Conservation (phyloP, 1,140 invertebrate species). For the Hylaeus anthracinus region DNA sequence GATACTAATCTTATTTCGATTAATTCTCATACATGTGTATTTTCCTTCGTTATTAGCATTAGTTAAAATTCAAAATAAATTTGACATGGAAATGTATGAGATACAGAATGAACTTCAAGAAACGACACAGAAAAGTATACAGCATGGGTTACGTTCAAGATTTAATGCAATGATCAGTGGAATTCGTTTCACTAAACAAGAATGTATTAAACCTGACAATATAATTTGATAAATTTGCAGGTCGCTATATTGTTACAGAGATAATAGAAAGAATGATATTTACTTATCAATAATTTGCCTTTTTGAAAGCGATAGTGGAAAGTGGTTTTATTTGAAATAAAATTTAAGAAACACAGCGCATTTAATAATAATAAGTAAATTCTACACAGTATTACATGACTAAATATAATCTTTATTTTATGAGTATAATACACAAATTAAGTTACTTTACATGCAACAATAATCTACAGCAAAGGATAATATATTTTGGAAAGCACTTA, state of each 20-base stretch:
- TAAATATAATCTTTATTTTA: constrained; percentile 73
- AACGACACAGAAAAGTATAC: constrained; percentile 25
- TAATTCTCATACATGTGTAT: background rate
- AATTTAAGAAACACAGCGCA: background rate
- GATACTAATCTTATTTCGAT: background rate
- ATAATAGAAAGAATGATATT: background rate
- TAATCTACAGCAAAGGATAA: constrained; percentile 68
- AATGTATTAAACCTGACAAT: constrained; percentile 48
- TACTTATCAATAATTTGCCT: background rate
- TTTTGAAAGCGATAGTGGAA: too few relatives aligned
- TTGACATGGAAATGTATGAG: constrained; percentile 76
- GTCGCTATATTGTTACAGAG: background rate
- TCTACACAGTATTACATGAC: constrained; percentile 56
- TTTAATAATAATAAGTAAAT: constrained; percentile 28
- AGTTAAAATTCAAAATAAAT: constrained; percentile 78
- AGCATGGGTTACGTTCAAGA: constrained; percentile 62
- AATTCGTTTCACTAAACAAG: constrained; percentile 68
- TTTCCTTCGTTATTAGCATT: constrained; percentile 73
- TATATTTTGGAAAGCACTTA: constrained; percentile 57
- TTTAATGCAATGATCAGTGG: constrained; percentile 71
- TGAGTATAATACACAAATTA: constrained; percentile 71
- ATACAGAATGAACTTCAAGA: constrained; percentile 60
- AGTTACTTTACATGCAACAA: constrained; percentile 70
- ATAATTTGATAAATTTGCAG: constrained; percentile 52
- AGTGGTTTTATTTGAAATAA: too few relatives aligned